Evolutionary conservation across 2,888 invertebrate species (phyloP), one percentile per base, ranked within the genome.

Genomic region (Synanthedon andrenaeformis): DNA sequence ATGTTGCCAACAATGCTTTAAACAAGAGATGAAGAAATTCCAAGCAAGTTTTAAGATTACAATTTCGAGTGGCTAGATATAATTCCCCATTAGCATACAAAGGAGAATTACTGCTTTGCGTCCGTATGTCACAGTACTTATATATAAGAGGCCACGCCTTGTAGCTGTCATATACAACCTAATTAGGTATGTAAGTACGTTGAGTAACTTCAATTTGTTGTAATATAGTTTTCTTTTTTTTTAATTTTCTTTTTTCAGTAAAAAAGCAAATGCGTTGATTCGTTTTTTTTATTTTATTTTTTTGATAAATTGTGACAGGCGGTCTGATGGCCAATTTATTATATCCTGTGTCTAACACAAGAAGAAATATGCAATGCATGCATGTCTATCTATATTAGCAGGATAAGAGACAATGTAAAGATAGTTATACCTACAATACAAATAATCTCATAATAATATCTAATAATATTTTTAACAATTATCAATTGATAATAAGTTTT

Each of bases 21-120:
- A 80, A 78, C 81, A 80, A 79, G 73, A 74, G 79, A 86, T 86
- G 85, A 82, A 87, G 86, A 84, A 87, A 87, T 84, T 82, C 82
- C 82, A 76, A 78, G 79, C 82, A 61, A 77, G 84, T 82, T 82
- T 75, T 68, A 71, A 86, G 87, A 86, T 87, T 85, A 87, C 82
- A 83, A 84, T 87, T 87, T 84, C 77, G 81, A 80, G 74, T 71
- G 77, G 81, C 83, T 86, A 86, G 86, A 87, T 35, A 35, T 86
- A 84, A 87, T 86, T 86, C 82, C 75, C 74, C 78, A 81, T 84
- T 87, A 80, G 84, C 86, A 87, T 87, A 87, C 86, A 87, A 87
- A 85, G 85, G 84, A 77, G 82, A 76, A 83, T 84, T 84, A 84
- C 84, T 60, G 66, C 67, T 74, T 76, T 79, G 76, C 76, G 81